phyloP scores from a whole-genome alignment of 2,888 invertebrate species.

The Ornithoptera alexandrae region DNA sequence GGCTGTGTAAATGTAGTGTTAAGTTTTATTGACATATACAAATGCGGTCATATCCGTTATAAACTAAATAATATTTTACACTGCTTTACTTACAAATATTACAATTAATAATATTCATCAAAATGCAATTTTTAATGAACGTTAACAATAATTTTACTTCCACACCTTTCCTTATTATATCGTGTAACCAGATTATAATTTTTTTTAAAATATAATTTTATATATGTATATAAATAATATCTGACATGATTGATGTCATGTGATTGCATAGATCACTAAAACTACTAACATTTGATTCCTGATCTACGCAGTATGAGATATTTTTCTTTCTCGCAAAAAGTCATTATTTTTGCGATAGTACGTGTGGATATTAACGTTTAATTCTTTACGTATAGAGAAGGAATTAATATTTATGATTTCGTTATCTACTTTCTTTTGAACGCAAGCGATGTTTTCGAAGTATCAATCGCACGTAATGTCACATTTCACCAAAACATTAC shows the following conservation, averaged over 20 bases:
- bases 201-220: too few species aligned
- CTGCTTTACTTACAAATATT: too few species aligned
- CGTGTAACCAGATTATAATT: too few species aligned
- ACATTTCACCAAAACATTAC: not conserved
- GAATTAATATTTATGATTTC: conserved; percentile 1
- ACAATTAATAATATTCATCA: too few species aligned
- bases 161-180: too few species aligned
- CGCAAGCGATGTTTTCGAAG: not conserved
- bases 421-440: not conserved
- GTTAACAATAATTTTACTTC: too few species aligned
- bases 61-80: not conserved
- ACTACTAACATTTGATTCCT: too few species aligned
- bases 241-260: too few species aligned
- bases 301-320: too few species aligned
- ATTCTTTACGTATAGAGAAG: not conserved
- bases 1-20: conserved; percentile 48
- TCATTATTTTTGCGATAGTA: not conserved
- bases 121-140: too few species aligned
- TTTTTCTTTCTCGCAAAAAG: not conserved
- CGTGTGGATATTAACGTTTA: not conserved
- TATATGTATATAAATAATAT: too few species aligned
- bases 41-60: conserved; percentile 20
- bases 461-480: not conserved
- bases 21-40: conserved; percentile 48
- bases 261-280: too few species aligned